Base-by-base conservation (phyloP, 2,797 vertebrate species). In the Bradypodion ventrale region DNA sequence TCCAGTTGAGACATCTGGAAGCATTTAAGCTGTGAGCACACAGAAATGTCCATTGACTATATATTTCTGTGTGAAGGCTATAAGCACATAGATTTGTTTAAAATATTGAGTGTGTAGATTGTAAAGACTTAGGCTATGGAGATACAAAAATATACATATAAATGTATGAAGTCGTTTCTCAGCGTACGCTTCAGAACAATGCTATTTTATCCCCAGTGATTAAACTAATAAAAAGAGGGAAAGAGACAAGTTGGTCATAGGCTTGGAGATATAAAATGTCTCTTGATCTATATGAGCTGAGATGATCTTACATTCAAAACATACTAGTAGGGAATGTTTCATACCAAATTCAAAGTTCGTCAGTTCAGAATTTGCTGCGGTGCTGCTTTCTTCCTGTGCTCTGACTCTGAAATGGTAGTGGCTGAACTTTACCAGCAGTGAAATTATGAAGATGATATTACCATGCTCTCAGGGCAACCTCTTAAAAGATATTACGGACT, bases 391-490 rank as follows among this genome's bases (percentile, higher is more conserved):
- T 32, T 46, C 68, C 70, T 78, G 65, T 19, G 29, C 16, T 40
- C 65, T 46, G 23, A 3, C 35, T 74, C 27, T 80, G 77, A 74
- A 85, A 84, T 66, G 35, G 27, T 10, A 25, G 35, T 75, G 12
- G 62, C 35, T 85, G 72, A 83, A 62, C 52, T 70, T 83, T 44
- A 70, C 49, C 65, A 56, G 60, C 78, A 85, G 35, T 35, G 60
- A 85, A 82, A 85, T 80, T 80, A 85, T 66, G 77, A 63, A 80
- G 65, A 46, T 80, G 66, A 87, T 92, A 90, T 80, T 42, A 49
- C 0, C 46, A 6, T 29, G 9, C 56, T 56, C 7, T 59, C 1
- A 15, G 19, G 83, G 65, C 4, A 82, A 29, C 52, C 35, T 77
- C 75, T 84, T 65, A 85, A n/a, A 65, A 68, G 5, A 1, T 72